These are phyloP conservation scores for Calliopum simillimum DNA, from an alignment of 2,888 invertebrate species.

Conservation along the genomic window DNA sequence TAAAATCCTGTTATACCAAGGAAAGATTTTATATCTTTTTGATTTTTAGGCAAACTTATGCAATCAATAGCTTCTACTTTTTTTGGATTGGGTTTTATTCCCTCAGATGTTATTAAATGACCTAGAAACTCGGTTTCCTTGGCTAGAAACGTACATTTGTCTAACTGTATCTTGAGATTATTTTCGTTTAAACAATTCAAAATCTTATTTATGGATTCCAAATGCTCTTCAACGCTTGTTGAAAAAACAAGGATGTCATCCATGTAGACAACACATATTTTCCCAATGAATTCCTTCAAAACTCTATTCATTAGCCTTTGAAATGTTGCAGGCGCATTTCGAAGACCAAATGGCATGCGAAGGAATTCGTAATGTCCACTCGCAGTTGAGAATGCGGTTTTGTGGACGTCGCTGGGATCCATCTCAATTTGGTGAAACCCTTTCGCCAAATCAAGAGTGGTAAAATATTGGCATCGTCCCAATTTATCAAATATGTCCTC, in stretches of 20 bases:
- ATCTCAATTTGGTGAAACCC: slow-evolving; percentile 46
- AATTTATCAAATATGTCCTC: too few species aligned
- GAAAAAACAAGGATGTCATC: slow-evolving; percentile 44
- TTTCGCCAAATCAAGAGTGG: slow-evolving; percentile 42
- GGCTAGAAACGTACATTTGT: slow-evolving; percentile 38
- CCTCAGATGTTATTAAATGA: slow-evolving; percentile 27
- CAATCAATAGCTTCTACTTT: slow-evolving; percentile 43
- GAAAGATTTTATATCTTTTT: slow-evolving; percentile 42
- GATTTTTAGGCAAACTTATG: slow-evolving; percentile 41
- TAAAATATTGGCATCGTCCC: too few species aligned
- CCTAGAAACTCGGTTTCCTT: slow-evolving; percentile 38
- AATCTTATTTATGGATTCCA: slow-evolving; percentile 28
- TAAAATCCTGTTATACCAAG: slow-evolving; percentile 45
- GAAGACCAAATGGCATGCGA: slow-evolving; percentile 47
- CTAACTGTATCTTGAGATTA: slow-evolving; percentile 39
- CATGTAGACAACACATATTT: too few species aligned
- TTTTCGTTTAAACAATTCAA: slow-evolving; percentile 30
- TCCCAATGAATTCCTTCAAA: slow-evolving; percentile 37
- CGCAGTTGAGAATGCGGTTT: slow-evolving; percentile 45
- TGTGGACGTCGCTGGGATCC: slow-evolving; percentile 35
- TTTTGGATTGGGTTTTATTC: slow-evolving; percentile 38
- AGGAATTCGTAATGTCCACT: too few species aligned
- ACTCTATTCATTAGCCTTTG: slow-evolving; percentile 44
- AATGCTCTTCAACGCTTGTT: slow-evolving; percentile 38
- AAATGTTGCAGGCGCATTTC: slow-evolving; percentile 47